Evolutionary conservation across 2,888 invertebrate species (phyloP).

Genomic region (Caenorhabditis macrosperma): DNA sequence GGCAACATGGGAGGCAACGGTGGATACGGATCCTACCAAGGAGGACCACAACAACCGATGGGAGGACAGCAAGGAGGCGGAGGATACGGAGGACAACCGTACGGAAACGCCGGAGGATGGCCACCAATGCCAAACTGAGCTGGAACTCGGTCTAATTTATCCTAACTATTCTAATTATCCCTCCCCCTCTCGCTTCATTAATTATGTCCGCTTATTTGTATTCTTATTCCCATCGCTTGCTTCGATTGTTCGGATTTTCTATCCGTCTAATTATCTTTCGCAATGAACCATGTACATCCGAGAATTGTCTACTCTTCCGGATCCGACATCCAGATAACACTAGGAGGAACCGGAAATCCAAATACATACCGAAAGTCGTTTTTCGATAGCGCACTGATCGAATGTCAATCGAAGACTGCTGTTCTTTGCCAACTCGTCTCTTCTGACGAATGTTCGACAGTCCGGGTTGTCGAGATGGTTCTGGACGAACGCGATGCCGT

Average conservation of each 20-base stretch:
- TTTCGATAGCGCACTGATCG: constrained; percentile 74
- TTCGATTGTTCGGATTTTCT: neutral
- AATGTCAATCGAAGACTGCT: constrained; percentile 72
- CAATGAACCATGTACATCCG: constrained; percentile 16
- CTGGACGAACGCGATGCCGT: constrained; percentile 76
- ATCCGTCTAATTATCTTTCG: constrained; percentile 1
- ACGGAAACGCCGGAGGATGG: constrained; percentile 58
- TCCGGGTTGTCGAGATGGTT: constrained; percentile 73
- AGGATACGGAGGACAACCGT: constrained; percentile 50
- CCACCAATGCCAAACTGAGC: constrained; percentile 63
- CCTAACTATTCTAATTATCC: constrained; percentile 25
- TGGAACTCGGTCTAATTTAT: constrained; percentile 28
- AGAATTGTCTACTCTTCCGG: constrained; percentile 12
- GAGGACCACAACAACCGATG: constrained; percentile 51
- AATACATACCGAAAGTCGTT: constrained; percentile 68
- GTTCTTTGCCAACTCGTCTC: constrained; percentile 37
- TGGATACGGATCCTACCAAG: constrained; percentile 64
- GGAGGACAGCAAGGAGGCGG: constrained; percentile 56
- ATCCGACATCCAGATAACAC: constrained; percentile 35
- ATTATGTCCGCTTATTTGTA: no score
- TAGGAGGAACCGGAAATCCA: constrained; percentile 5
- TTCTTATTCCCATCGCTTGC: neutral
- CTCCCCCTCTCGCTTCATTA: neutral
- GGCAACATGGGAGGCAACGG: constrained; percentile 62
- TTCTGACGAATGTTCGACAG: constrained; percentile 45